Percentiles rank a stretch among this genome's conserved stretches.
These are phyloP conservation scores for Amblyopsis rosae DNA, from an alignment of 2,113 vertebrate genomes.

Conservation along the genomic window DNA sequence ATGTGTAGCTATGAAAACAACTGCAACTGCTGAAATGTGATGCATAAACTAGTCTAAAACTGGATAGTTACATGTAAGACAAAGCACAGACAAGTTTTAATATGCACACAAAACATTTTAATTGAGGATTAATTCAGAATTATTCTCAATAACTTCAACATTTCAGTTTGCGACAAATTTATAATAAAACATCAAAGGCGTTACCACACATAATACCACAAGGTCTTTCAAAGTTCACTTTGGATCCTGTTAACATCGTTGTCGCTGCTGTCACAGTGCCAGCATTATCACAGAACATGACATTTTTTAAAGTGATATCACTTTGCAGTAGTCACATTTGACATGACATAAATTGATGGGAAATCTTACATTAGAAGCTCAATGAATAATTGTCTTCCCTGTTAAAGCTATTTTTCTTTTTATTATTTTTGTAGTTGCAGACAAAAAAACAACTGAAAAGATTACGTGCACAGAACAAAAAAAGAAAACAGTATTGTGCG, in stretches of 20 bases:
- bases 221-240: too few species aligned
- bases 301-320: too few species aligned
- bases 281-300: not conserved
- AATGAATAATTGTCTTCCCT: not conserved
- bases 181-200: conserved; percentile 20
- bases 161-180: not conserved
- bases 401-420: not conserved
- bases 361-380: too few species aligned
- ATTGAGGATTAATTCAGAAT: too few species aligned
- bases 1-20: not conserved
- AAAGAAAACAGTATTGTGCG: too few species aligned
- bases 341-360: not conserved
- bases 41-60: not conserved
- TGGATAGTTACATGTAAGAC: not conserved
- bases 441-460: not conserved
- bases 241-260: not conserved
- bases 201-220: too few species aligned
- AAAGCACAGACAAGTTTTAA: not conserved
- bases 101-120: not conserved
- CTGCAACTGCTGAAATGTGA: conserved; percentile 7
- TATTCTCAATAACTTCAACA: too few species aligned
- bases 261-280: not conserved
- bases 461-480: not conserved
- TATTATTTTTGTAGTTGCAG: not conserved
- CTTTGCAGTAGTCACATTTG: too few species aligned